Conservation (phyloP, 2,113 vertebrate genomes). For the Lepus europaeus region DNA sequence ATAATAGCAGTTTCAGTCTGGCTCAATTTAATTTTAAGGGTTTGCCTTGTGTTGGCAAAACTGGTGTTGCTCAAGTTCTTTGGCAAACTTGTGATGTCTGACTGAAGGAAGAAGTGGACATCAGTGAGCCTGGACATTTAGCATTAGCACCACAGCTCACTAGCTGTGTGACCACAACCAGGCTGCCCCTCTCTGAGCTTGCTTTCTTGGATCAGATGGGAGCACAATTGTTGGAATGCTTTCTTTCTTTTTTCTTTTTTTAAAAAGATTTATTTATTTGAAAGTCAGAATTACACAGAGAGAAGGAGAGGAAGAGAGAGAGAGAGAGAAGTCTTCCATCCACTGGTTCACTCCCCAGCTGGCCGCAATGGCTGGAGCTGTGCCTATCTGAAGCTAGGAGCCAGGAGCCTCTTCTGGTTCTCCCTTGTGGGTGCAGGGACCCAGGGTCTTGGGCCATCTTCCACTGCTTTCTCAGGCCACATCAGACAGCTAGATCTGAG, state of each 20-base stretch:
- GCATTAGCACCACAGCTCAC: rapidly evolving
- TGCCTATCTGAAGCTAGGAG: too few relatives aligned
- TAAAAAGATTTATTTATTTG: too few relatives aligned
- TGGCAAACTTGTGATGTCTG: not conserved
- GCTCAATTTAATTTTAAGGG: not conserved
- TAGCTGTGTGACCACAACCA: not conserved
- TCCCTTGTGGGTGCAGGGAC: too few relatives aligned
- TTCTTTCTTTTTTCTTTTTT: not conserved
- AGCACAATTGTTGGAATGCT: not conserved
- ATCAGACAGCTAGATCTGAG: too few relatives aligned
- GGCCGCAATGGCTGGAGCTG: too few relatives aligned
- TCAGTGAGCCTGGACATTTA: not conserved
- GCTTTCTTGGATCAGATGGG: not conserved
- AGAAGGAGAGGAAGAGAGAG: too few relatives aligned
- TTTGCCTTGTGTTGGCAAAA: constrained; percentile 12
- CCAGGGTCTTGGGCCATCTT: too few relatives aligned
- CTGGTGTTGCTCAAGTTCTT: not conserved
- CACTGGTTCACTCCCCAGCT: too few relatives aligned
- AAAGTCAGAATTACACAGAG: too few relatives aligned
- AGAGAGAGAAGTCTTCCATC: too few relatives aligned
- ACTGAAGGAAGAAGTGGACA: not conserved
- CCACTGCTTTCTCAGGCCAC: too few relatives aligned
- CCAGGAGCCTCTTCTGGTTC: too few relatives aligned
- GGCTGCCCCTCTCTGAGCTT: not conserved
- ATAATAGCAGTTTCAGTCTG: not conserved